Conservation (phyloP, 2,113 vertebrate species). For the Ceuthmochares aereus region DNA sequence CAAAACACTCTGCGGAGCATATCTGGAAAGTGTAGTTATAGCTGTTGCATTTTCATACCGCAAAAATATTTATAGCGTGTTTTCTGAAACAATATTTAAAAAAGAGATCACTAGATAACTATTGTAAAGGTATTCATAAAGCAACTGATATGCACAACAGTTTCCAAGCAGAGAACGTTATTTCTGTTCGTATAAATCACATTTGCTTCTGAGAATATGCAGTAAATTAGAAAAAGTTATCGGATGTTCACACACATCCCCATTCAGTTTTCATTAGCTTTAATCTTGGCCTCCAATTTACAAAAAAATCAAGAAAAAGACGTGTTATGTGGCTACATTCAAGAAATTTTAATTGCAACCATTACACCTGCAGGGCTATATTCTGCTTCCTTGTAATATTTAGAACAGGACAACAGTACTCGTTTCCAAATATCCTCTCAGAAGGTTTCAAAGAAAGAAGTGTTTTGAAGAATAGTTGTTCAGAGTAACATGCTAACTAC, state of each 20-base stretch:
- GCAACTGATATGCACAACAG: not conserved
- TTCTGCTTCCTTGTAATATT: not conserved
- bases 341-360: slow-evolving; percentile 4
- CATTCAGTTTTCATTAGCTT: not conserved
- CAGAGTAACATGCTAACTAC: not conserved
- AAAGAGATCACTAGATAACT: not conserved
- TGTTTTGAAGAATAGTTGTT: not conserved
- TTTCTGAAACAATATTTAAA: not conserved
- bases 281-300: not conserved
- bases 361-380: not conserved
- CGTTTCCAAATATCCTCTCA: too few species aligned
- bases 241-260: too few species aligned
- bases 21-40: not conserved
- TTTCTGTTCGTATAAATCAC: not conserved
- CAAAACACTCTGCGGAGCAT: not conserved
- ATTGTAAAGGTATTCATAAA: not conserved
- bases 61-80: not conserved
- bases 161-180: not conserved
- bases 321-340: not conserved
- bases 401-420: not conserved
- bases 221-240: not conserved
- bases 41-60: not conserved
- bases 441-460: not conserved
- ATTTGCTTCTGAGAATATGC: not conserved
- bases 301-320: not conserved